These are phyloP conservation scores for Pelochelys cantorii DNA, from an alignment of 2,797 vertebrate genomes.

Conservation along the genomic window DNA sequence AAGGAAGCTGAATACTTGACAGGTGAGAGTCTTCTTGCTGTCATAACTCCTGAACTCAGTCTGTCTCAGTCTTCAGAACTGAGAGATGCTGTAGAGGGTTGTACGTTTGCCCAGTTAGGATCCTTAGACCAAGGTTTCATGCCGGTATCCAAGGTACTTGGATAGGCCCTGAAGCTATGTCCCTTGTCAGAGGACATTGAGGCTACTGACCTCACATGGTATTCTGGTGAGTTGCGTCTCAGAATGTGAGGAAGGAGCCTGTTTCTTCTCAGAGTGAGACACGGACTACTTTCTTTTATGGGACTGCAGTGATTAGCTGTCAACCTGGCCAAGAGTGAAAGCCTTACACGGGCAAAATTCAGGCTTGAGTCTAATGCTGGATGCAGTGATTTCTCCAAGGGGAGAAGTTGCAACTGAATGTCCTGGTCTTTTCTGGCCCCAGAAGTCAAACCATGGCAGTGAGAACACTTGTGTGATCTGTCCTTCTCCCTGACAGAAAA, in stretches of 20 bases:
- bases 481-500: too few species aligned
- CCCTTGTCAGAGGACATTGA: background rate
- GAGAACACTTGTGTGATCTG: too few species aligned
- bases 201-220: background rate
- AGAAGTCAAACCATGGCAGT: too few species aligned
- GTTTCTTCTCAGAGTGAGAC: background rate
- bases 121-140: background rate
- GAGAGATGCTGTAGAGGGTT: background rate
- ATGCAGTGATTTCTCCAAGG: background rate
- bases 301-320: background rate
- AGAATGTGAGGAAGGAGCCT: background rate
- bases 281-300: background rate
- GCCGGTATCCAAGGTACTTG: background rate
- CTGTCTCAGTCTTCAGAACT: background rate
- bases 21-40: background rate
- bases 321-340: background rate
- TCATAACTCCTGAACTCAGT: background rate
- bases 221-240: background rate
- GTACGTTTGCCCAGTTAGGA: background rate
- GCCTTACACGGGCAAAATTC: background rate
- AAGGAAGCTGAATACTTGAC: too few species aligned
- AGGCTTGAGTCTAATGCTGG: background rate
- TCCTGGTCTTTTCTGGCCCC: background rate
- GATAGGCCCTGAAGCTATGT: background rate
- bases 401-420: background rate